Evolutionary conservation across 2,797 vertebrate genomes (phyloP), one percentile per base, ranked within the genome.

Genomic region (Parauchenoglanis ngamensis): DNA sequence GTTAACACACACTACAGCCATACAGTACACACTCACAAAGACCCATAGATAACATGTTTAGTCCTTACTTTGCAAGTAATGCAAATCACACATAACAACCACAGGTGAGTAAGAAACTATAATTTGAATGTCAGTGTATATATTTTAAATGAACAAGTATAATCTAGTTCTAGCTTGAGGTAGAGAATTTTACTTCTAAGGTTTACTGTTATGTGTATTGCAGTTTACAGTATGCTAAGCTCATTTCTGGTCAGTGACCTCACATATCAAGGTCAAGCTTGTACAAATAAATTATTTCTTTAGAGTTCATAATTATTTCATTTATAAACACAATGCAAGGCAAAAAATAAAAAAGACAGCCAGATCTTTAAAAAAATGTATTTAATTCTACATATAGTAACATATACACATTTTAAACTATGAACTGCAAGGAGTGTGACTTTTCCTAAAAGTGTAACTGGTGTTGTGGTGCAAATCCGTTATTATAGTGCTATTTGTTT

Each of bases 1-100:
- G 73, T 83, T 87, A 76, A 61, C 31, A 54, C 70, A 89, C 87
- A 88, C 59, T 80, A 67, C 61, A 23, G 52, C 54, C 73, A 56
- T 28, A 49, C 19, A 84, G 83, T 52, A 86, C 59, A 83, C 54
- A 79, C 31, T 54, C 44, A 88, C 76, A 85, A 57, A 85, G 70
- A 83, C n/a, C 11, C 28, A 84, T 49, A 35, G 6, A 56, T 15
- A 56, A 52, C 65, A 83, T 52, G 54, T 85, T 52, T 2, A 52
- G 46, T 76, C 46, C 25, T 49, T 35, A 19, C 2, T 17, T 72
- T 83, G 63, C 28, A 85, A 67, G 40, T 56, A 46, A 28, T 76
- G 73, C 52, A 28, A 78, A 56, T 75, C 35, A 86, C 75, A 87
- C 78, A 44, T 46, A 61, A 15, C 49, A 59, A 7, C 2, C 35